Conservation (phyloP, 2,113 vertebrate species). For the Tympanuchus pallidicinctus region DNA sequence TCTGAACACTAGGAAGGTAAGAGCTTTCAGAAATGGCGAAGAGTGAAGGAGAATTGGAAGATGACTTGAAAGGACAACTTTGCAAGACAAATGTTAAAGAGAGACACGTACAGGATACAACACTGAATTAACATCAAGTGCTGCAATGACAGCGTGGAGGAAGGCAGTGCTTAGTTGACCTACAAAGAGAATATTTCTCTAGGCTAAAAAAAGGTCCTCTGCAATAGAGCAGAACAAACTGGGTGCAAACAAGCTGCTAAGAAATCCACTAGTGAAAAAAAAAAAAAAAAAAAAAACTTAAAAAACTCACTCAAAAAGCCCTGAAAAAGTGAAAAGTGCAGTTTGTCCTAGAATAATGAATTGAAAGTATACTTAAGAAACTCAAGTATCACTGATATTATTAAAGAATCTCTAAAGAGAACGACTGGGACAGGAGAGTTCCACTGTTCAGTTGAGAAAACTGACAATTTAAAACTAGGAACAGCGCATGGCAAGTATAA, state of each 20-base stretch:
- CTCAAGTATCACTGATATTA: not conserved
- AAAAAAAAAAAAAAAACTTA: not conserved
- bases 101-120: not conserved
- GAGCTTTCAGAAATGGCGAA: not conserved
- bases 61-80: not conserved
- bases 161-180: not conserved
- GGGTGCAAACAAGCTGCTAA: not conserved
- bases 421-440: not conserved
- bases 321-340: not conserved
- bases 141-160: not conserved
- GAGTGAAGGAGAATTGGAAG: not conserved
- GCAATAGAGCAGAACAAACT: not conserved
- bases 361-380: not conserved
- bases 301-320: not conserved
- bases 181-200: not conserved
- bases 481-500: not conserved
- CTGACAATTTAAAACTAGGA: not conserved
- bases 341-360: not conserved
- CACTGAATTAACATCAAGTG: not conserved
- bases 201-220: not conserved
- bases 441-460: not conserved
- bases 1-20: not conserved
- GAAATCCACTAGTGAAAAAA: not conserved
- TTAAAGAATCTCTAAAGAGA: not conserved
- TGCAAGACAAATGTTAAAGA: not conserved